Conservation (phyloP, 2,888 invertebrate species). For the Brachynemurus nebulosus region DNA sequence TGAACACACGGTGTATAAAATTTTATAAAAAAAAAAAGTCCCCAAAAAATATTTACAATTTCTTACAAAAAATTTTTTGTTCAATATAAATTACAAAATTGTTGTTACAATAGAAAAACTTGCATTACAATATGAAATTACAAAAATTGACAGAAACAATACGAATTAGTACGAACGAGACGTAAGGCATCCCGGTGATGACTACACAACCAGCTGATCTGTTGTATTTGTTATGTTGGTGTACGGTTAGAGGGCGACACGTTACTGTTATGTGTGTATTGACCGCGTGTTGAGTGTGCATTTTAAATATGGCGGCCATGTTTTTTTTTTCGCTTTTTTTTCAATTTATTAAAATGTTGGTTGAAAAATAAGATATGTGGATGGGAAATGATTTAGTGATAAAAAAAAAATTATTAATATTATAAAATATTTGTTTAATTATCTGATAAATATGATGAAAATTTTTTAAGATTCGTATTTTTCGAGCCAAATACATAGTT, state of each 20-base stretch:
- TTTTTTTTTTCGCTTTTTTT: no score
- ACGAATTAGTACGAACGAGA: background rate
- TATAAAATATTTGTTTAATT: no score
- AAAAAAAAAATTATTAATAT: no score
- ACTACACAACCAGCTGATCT: slow-evolving; percentile 7
- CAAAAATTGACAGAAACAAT: slow-evolving; percentile 1
- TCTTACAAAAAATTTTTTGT: background rate
- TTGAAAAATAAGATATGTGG: no score
- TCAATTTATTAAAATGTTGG: no score
- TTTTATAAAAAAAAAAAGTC: background rate
- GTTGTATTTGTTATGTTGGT: background rate
- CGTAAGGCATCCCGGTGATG: slow-evolving; percentile 9
- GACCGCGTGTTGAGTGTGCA: no score
- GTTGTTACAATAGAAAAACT: background rate
- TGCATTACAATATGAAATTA: background rate
- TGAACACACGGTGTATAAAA: background rate
- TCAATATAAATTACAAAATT: background rate
- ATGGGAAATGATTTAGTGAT: no score
- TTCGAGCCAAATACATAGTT: no score
- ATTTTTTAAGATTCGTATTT: no score
- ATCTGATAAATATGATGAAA: no score
- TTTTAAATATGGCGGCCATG: no score
- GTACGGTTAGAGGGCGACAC: slow-evolving; percentile 5
- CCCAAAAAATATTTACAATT: background rate
- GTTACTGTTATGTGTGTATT: no score